Conservation (phyloP, 92 coral and sea anemone species). For the Anthopleura xanthogrammica region DNA sequence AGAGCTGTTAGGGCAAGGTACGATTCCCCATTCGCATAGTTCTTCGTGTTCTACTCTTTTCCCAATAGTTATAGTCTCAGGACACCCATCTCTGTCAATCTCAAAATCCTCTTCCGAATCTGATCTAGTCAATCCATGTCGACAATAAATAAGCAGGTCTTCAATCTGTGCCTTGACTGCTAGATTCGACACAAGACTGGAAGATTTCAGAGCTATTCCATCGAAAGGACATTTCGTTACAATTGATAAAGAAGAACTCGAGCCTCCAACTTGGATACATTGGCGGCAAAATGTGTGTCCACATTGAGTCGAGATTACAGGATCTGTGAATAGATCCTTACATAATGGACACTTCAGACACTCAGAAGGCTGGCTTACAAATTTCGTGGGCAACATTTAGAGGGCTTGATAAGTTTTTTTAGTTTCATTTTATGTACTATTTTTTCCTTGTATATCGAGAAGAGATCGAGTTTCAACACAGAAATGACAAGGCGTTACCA, state of each 20-base stretch:
- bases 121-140: constrained; percentile 87
- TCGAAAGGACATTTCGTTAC: constrained; percentile 84
- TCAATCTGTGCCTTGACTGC: constrained; percentile 94
- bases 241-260: constrained; percentile 52
- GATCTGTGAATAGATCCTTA: constrained; percentile 77
- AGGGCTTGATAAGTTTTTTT: background rate
- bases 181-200: constrained; percentile 79
- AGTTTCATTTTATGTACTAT: background rate
- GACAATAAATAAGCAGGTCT: constrained; percentile 83
- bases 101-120: constrained; percentile 94
- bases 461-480: background rate
- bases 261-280: constrained; percentile 59
- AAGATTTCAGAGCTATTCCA: constrained; percentile 62
- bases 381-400: constrained; percentile 84
- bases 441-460: background rate
- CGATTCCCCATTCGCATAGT: constrained; percentile 68
- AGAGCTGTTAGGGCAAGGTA: constrained; percentile 98
- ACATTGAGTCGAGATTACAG: constrained; percentile 92
- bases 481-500: constrained; percentile 29
- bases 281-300: constrained; percentile 96
- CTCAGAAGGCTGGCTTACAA: constrained; percentile 81
- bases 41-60: constrained; percentile 84
- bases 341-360: constrained; percentile 88
- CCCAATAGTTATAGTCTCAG: constrained; percentile 76
- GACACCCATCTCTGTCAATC: constrained; percentile 84